Base-by-base conservation (phyloP, 2,888 invertebrate species). In the Tenthredo amoena region DNA sequence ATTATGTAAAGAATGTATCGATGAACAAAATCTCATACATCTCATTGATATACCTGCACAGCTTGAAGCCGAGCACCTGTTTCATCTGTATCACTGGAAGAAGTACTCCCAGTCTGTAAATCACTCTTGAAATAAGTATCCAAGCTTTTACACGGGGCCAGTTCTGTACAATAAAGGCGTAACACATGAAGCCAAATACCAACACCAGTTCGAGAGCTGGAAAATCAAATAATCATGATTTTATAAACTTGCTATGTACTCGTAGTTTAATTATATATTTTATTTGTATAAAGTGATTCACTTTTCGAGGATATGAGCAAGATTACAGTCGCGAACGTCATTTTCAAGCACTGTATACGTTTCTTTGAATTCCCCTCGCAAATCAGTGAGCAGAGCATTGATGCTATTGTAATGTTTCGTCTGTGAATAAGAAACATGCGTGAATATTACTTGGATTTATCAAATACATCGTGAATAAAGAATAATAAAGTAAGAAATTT, bases 381-480 rank as follows among this genome's bases (percentile, higher is more conserved):
- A 88, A 72, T 88, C 88, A 84, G 88, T 71, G 86, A 90, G 86
- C 87, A 91, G 84, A 88, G 87, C 47, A 85, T 86, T 87, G 21
- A 94, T 91, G 77, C 89, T 89, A 58, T 89, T 90, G 86, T 91
- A 93, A 86, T 91, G 87, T 88, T 93, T 92, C 1, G 93, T 92
- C 94, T 94, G 88, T 85, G 93, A 84, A 84, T 85, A 72, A 58
- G 40, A 83, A 86, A 83, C 76, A 71, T 84, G 26, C 84, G 85
- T 79, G 84, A 72, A 86, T 85, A 71, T 77, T 88, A 85, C 47
- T 58, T 86, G 31, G 86, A 86, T 82, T 76, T 37, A 65, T 31
- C 68, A 10, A 31, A 47, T 15, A 15, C 10, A 50, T 6, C 6
- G 85, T n/a, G 31, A 76, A 76, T 31, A n/a, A 58, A 72, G 79